Evolutionary conservation across 1,140 invertebrate species (phyloP).

Genomic region (Dendroctonus ponderosae): DNA sequence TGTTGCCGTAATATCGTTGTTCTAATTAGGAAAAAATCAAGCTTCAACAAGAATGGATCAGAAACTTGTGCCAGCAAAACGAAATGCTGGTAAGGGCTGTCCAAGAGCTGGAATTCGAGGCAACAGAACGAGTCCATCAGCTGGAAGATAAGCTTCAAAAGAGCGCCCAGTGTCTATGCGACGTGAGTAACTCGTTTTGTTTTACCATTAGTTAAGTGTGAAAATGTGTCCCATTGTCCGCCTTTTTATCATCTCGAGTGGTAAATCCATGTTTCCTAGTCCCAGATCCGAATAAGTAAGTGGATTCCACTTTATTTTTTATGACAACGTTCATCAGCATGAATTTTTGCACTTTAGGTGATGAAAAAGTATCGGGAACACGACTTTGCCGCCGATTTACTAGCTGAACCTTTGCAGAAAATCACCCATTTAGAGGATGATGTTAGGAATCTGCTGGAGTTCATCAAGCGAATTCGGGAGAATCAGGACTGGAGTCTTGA

Average conservation of each 20-base stretch:
- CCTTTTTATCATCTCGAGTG: slow-evolving; percentile 32
- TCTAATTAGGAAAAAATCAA: slow-evolving; percentile 54
- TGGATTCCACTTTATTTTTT: too few species aligned
- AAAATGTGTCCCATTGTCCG: not conserved
- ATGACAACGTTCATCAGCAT: slow-evolving; percentile 3
- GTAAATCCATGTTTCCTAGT: slow-evolving; percentile 27
- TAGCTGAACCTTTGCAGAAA: slow-evolving; percentile 41
- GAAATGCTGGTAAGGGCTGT: slow-evolving; percentile 57
- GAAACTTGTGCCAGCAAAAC: slow-evolving; percentile 59
- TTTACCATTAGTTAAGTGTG: not conserved
- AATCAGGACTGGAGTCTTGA: slow-evolving; percentile 38
- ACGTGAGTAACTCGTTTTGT: slow-evolving; percentile 39
- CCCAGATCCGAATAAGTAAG: not conserved
- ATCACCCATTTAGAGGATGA: slow-evolving; percentile 42
- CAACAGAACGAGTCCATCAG: slow-evolving; percentile 54
- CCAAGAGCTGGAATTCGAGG: slow-evolving; percentile 58
- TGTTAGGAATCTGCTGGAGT: slow-evolving; percentile 42
- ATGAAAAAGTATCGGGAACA: slow-evolving; percentile 45
- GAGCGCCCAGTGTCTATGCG: slow-evolving; percentile 42
- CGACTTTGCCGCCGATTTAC: slow-evolving; percentile 38
- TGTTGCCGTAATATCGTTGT: too few species aligned
- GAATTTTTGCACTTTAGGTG: slow-evolving; percentile 40
- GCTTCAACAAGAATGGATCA: slow-evolving; percentile 57
- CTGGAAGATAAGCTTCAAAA: slow-evolving; percentile 52
- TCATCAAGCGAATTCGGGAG: slow-evolving; percentile 40